A percentile compares a stretch with the other conserved stretches of the same genome.
phyloP scores from a whole-genome alignment of 92 coral and sea anemone species.

The Ricordea florida region DNA sequence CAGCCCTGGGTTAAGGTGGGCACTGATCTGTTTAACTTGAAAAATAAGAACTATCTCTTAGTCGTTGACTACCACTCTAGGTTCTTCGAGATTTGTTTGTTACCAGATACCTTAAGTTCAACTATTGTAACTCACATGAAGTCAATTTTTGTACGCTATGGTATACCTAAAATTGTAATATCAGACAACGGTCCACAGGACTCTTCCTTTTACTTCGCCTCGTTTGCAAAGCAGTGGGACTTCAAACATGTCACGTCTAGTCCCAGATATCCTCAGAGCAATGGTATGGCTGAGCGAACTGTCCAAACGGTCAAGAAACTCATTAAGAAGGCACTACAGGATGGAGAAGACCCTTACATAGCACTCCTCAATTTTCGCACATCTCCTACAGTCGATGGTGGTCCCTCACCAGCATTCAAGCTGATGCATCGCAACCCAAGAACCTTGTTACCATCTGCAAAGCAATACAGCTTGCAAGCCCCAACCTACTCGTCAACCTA shows the following conservation, averaged over 20 bases:
- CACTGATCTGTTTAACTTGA: not conserved
- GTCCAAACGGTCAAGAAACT: slow-evolving; percentile 13
- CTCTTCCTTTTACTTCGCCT: not conserved
- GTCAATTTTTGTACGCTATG: slow-evolving; percentile 4
- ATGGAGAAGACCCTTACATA: slow-evolving; percentile 14
- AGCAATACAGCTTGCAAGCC: not conserved
- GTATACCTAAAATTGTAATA: not conserved
- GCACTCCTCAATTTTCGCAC: slow-evolving; percentile 22
- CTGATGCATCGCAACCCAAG: not conserved
- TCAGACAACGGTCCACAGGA: slow-evolving; percentile 9
- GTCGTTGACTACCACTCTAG: too few species aligned
- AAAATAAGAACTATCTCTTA: not conserved
- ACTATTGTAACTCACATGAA: slow-evolving; percentile 6
- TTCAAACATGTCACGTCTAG: slow-evolving; percentile 8
- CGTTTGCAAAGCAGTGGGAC: slow-evolving; percentile 19
- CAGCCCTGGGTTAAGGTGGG: not conserved
- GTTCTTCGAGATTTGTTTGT: too few species aligned
- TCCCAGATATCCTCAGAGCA: slow-evolving; percentile 20
- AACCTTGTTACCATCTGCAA: slow-evolving; percentile 28
- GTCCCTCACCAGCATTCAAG: slow-evolving; percentile 24
- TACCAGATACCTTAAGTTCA: slow-evolving; percentile 16
- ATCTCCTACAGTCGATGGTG: slow-evolving; percentile 21
- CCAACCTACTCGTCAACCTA: slow-evolving; percentile 5
- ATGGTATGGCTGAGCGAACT: slow-evolving; percentile 13
- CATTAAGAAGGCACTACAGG: slow-evolving; percentile 13